Base-by-base conservation (phyloP, 2,888 invertebrate species). In the Eupithecia pulchellata region DNA sequence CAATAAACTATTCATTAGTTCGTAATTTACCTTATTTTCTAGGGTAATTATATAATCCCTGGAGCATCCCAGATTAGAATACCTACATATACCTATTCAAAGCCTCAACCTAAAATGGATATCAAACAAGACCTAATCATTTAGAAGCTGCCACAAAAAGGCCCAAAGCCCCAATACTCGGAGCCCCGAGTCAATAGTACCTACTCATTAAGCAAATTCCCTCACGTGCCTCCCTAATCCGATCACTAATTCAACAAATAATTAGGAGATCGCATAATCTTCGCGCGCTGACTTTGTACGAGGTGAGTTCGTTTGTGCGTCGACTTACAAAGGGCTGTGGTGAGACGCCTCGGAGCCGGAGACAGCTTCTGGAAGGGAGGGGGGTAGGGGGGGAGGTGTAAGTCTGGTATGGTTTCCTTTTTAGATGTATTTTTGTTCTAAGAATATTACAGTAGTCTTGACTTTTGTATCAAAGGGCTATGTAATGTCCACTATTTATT, bases 241-340 rank as follows among this genome's bases (percentile, higher is more conserved):
- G 66, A 72, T 75, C 67, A 74, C 69, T 73, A 73, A 78, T 75
- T 73, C 72, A 60, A 68, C 67, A 74, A 75, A 76, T 77, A 75
- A 77, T 78, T 73, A 76, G 72, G 69, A 69, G 66, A 64, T 68
- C 72, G 36, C 68, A 55, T 73, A 72, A 77, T 71, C 62, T 69
- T 58, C 72, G 34, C 73, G 67, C 73, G 64, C 64, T 66, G 66
- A 42, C 55, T 73, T 64, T 52, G 39, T 64, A 34, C 55, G 67
- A 73, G 67, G 67, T 67, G 64, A 69, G 60, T 67, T 69, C 64
- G 67, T 73, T 67, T 73, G 73, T 61, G 66, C 61, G 42, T 65
- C 67, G 61, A n/a, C 55, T 69, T 69, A 69, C 73, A 69, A 64
- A 69, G 69, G 67, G 11, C 36, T 72, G 34, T 47, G 64, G 61